Conservation (phyloP, 92 coral and sea anemone species). For the Heliopora coerulea region DNA sequence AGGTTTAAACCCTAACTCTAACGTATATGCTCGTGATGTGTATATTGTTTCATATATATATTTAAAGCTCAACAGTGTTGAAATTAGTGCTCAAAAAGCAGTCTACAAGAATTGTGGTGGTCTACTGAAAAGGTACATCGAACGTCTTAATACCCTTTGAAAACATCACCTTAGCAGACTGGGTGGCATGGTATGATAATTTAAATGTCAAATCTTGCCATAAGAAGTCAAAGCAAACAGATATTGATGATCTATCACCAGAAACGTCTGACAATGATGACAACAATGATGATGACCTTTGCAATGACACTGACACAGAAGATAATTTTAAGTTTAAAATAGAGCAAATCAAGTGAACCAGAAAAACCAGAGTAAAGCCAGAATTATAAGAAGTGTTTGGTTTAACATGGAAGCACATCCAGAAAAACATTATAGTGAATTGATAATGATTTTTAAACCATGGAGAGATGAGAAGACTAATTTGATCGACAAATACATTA, state of each 20-base stretch:
- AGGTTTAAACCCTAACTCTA: too few relatives aligned
- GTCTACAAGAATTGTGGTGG: slow-evolving; percentile 47
- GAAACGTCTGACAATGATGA: too few relatives aligned
- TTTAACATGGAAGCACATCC: slow-evolving; percentile 36
- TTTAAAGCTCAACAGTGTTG: too few relatives aligned
- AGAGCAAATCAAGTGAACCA: slow-evolving; percentile 4
- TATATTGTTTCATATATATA: too few relatives aligned
- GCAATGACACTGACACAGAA: too few relatives aligned
- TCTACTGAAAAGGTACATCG: slow-evolving; percentile 41
- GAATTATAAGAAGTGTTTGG: not conserved
- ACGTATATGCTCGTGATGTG: too few relatives aligned
- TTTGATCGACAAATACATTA: slow-evolving; percentile 25
- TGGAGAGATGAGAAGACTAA: slow-evolving; percentile 44
- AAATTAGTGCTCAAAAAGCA: slow-evolving; percentile 51
- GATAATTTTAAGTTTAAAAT: too few relatives aligned
- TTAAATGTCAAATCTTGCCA: too few relatives aligned
- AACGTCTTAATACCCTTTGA: slow-evolving; percentile 44
- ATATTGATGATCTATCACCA: too few relatives aligned
- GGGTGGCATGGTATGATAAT: slow-evolving; percentile 58
- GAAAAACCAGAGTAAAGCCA: slow-evolving; percentile 21
- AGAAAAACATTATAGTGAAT: slow-evolving; percentile 40
- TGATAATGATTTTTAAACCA: slow-evolving; percentile 14
- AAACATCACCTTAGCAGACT: slow-evolving; percentile 52
- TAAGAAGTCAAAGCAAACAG: not conserved
- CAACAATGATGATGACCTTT: too few relatives aligned